Conservation (phyloP, 2,797 vertebrate genomes). For the Sphenopsis melanotis region DNA sequence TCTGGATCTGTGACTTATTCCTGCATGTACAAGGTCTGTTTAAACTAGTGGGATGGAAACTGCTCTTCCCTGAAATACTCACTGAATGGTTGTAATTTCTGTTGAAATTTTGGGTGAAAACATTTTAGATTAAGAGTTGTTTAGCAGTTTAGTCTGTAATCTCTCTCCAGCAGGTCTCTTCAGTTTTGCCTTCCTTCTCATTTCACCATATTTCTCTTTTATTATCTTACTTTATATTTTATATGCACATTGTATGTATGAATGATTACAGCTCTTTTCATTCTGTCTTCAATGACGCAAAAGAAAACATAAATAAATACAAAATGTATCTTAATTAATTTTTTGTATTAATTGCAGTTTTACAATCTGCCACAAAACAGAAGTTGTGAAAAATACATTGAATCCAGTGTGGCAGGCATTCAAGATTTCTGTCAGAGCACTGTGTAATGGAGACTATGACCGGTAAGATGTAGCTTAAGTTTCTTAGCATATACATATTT, state of each 20-base stretch:
- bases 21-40: not conserved
- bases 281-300: not conserved
- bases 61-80: not conserved
- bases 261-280: not conserved
- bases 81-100: not conserved
- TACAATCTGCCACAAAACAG: constrained; percentile 92
- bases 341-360: constrained; percentile 72
- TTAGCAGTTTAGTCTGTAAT: not conserved
- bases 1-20: not conserved
- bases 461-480: constrained; percentile 72
- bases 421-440: constrained; percentile 88
- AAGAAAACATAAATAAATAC: not conserved
- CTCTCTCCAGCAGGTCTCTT: not conserved
- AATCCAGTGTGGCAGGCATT: constrained; percentile 95
- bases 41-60: not conserved
- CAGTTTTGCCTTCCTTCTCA: not conserved
- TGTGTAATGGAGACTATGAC: constrained; percentile 93
- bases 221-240: not conserved
- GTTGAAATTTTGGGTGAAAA: not conserved
- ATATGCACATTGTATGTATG: not conserved
- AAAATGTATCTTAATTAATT: not conserved
- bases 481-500: rapidly evolving
- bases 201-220: not conserved
- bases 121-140: not conserved
- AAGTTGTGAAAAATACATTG: constrained; percentile 91